Base-by-base conservation (phyloP, 1,140 invertebrate genomes). In the Micrasema longulum region DNA sequence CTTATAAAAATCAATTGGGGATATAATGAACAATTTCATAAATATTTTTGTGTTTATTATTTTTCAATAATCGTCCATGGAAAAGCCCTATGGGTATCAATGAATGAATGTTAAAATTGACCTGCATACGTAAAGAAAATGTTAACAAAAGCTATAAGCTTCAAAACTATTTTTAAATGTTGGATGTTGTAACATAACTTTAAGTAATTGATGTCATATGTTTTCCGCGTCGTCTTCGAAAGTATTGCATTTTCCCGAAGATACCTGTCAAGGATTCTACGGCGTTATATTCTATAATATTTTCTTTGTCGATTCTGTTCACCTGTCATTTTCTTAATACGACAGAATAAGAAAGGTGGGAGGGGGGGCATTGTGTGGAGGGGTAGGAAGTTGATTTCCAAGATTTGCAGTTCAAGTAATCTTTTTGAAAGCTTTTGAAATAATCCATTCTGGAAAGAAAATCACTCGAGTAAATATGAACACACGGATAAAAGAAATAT, bases 381-480 rank as follows among this genome's bases (percentile, higher is more conserved):
- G 0, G n/a, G 10, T 1, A 26, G 14, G 20, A 26, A 36, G 53
- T 12, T n/a, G 53, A 57, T 57, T 10, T 20, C 18, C 35, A 36
- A 57, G 53, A 57, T 57, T 57, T 57, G 26, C 31, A 35, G 53
- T 57, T 36, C 26, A n/a, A 57, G 53, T 38, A 57, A 57, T 57
- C 53, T 35, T 36, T 22, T 4, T 57, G 20, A 57, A 57, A 57
- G 53, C 53, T 57, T 57, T 57, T 57, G 26, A 57, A 57, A 57
- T 57, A 57, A 57, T 57, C 53, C 35, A 36, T 36, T 57, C 23
- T 57, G 5, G 53, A 57, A 26, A 22, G 10, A 38, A 57, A 57
- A 57, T 57, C 53, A 38, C 53, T 38, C 14, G 12, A 22, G 53
- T 14, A 38, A 57, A 57, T 36, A 57, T 57, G 53, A 57, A 57